These are phyloP conservation scores for Diplazon laetatorius DNA, from an alignment of 2,888 invertebrate genomes.

Conservation along the genomic window DNA sequence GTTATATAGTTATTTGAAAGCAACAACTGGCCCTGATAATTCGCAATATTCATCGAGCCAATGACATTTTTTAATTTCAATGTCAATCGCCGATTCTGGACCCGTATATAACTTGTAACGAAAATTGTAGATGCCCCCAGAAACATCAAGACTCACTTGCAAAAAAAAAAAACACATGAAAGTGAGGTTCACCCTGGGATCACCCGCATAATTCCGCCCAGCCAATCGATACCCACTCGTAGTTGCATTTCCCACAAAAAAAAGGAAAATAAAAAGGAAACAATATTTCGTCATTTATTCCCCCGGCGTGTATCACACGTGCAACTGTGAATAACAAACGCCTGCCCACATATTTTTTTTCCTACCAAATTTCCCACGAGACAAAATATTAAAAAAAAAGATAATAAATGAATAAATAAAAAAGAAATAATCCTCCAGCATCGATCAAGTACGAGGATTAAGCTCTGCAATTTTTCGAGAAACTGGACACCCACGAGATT, in stretches of 20 bases:
- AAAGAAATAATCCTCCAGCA: slow-evolving; percentile 33
- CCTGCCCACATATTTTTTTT: slow-evolving; percentile 16
- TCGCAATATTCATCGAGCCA: too few relatives aligned
- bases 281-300: slow-evolving; percentile 30
- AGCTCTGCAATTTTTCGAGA: slow-evolving; percentile 44
- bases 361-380: slow-evolving; percentile 26
- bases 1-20: too few relatives aligned
- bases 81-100: too few relatives aligned
- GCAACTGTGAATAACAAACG: slow-evolving; percentile 6
- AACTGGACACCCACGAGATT: slow-evolving; percentile 56
- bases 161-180: too few relatives aligned
- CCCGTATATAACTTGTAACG: too few relatives aligned
- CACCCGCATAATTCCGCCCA: slow-evolving; percentile 42
- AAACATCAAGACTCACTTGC: slow-evolving; percentile 1
- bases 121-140: slow-evolving; percentile 18
- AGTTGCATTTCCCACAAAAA: slow-evolving; percentile 13
- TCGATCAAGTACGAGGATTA: slow-evolving; percentile 16
- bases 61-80: too few relatives aligned
- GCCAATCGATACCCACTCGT: slow-evolving; percentile 30
- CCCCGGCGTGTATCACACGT: slow-evolving; percentile 1
- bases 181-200: slow-evolving; percentile 8
- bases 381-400: background rate
- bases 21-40: too few relatives aligned
- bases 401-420: background rate
- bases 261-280: too few relatives aligned